Base-by-base conservation (phyloP, 2,113 vertebrate species). In the Ptilorrhoa leucosticta region DNA sequence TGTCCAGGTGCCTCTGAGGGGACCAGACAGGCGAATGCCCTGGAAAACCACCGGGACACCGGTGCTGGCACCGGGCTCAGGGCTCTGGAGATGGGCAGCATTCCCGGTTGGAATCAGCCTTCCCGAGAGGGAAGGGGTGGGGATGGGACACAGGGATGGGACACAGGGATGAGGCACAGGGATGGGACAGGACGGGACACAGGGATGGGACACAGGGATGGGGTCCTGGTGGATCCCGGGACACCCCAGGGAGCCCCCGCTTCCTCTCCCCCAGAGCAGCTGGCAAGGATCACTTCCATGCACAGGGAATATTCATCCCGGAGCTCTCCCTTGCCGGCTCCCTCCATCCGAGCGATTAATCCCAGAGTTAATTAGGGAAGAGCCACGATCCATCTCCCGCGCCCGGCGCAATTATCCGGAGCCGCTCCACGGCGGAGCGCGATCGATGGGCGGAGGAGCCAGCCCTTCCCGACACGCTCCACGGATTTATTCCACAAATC, bases 231-330 rank as follows among this genome's bases (percentile, higher is more conserved):
- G 19, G 13, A 1, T 14, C 31, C 71, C 17, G 23, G 22, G n/a
- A 53, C 37, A 31, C 37, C n/a, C 39, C 9, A 3, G 37, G 63
- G 15, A 82, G 21, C 76, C 19, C 1, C 35, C 31, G 44, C 37
- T 50, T 11, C 22, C 44, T 5, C 2, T 18, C 64, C 21, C 5
- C 13, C 12, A 2, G 47, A 57, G 60, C 56, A 23, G 30, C 68
- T 21, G 3, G 3, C 6, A 6, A 2, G 47, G n/a, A 3, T 3
- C 1, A 2, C 57, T n/a, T 15, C 84, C 31, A 0, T 1, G 14
- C 65, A 2, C 65, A 3, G 11, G 51, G 72, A 31, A 19, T 7
- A 3, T 65, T 37, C 23, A 16, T 35, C 75, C 68, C 23, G 0
- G 31, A 53, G 65, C 57, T 37, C 22, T 57, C 65, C 53, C 11